These are phyloP conservation scores for Drosophila cardini DNA, from an alignment of 1,140 invertebrate genomes.

Conservation along the genomic window DNA sequence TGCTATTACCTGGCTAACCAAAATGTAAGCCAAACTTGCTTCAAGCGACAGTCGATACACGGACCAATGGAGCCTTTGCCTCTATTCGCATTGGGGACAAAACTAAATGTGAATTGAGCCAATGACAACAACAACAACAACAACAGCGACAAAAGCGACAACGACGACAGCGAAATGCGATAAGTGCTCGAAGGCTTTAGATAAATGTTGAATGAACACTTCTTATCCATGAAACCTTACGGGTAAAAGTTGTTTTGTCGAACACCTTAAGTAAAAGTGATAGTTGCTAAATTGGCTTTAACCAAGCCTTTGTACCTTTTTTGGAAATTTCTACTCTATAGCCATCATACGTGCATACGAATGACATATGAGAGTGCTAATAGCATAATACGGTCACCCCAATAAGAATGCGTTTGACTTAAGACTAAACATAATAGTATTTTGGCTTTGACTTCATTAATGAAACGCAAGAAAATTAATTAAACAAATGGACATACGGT, in stretches of 20 bases:
- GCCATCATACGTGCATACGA: background rate
- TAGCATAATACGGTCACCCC: background rate
- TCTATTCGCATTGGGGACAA: constrained; percentile 18
- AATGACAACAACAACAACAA: constrained; percentile 25
- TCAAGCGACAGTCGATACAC: constrained; percentile 21
- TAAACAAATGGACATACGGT: no score
- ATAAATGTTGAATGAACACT: constrained; percentile 41
- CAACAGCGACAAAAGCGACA: background rate
- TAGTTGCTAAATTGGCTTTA: constrained; percentile 26
- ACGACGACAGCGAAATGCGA: constrained; percentile 12
- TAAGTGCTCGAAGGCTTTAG: constrained; percentile 38
- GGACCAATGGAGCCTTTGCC: constrained; percentile 26
- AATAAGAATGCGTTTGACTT: background rate
- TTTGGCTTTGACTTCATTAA: no score
- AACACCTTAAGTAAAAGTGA: constrained; percentile 44
- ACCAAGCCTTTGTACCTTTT: constrained; percentile 14
- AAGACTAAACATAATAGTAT: no score
- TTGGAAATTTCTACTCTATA: constrained; percentile 7
- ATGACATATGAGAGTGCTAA: background rate
- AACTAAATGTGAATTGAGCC: constrained; percentile 17
- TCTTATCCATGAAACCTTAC: constrained; percentile 42
- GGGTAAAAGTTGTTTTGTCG: constrained; percentile 50
- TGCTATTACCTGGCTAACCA: constrained; percentile 12
- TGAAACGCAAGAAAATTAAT: no score
- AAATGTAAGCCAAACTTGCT: constrained; percentile 18